These are phyloP conservation scores for Pheucticus melanocephalus DNA, from an alignment of 2,113 vertebrate species.

Conservation along the genomic window DNA sequence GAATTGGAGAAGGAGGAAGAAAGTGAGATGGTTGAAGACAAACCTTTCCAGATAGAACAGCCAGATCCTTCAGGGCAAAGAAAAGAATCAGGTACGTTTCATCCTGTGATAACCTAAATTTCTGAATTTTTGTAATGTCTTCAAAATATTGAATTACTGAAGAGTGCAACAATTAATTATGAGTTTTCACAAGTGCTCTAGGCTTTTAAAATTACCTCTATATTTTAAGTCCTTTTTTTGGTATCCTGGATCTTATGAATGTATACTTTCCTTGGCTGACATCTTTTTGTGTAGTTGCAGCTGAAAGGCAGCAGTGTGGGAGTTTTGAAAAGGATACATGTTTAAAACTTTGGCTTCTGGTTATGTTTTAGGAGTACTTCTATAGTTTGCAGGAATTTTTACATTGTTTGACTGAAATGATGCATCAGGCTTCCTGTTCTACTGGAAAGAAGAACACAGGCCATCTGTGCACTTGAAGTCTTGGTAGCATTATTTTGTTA, in stretches of 20 bases:
- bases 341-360: background rate
- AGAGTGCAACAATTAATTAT: background rate
- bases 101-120: background rate
- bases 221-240: background rate
- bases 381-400: background rate
- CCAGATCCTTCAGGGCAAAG: background rate
- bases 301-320: background rate
- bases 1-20: background rate
- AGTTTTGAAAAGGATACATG: background rate
- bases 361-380: background rate
- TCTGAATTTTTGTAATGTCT: background rate
- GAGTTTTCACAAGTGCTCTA: background rate
- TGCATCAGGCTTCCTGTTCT: background rate
- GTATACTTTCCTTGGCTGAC: background rate
- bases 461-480: background rate
- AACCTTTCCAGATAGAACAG: background rate
- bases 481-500: background rate
- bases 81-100: conserved; percentile 51
- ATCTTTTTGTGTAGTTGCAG: background rate
- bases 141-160: background rate
- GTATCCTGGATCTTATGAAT: background rate
- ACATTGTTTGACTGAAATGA: background rate
- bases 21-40: background rate
- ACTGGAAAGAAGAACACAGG: background rate
- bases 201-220: background rate